Percentiles rank a stretch among this genome's conserved stretches.
Conservation (phyloP, 2,113 vertebrate species). For the Hippocampus mohnikei region DNA sequence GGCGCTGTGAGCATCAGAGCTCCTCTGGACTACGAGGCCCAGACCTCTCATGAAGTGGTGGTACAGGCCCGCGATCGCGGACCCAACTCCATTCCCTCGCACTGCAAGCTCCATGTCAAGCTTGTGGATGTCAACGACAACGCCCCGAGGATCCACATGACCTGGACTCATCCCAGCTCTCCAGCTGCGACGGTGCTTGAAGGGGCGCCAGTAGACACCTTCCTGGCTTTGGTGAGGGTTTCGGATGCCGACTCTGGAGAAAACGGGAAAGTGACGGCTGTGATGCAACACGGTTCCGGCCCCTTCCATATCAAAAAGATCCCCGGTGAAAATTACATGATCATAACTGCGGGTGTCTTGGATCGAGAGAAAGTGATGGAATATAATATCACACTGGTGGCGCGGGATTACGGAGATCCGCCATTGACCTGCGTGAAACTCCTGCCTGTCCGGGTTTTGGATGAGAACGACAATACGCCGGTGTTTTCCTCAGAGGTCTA, state of each 20-base stretch:
- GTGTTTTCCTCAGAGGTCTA: constrained; percentile 77
- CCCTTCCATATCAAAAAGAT: constrained; percentile 83
- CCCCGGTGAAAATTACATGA: constrained; percentile 79
- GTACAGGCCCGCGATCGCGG: constrained; percentile 85
- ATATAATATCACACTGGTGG: constrained; percentile 81
- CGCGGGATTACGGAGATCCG: constrained; percentile 76
- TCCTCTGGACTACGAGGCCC: constrained; percentile 81
- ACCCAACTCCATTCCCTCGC: constrained; percentile 83
- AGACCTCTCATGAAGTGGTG: constrained; percentile 76
- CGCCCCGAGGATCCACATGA: constrained; percentile 78
- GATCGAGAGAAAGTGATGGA: constrained; percentile 81
- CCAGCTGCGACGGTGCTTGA: constrained; percentile 75
- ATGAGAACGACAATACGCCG: constrained; percentile 87
- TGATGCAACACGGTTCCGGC: constrained; percentile 71
- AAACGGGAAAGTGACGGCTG: constrained; percentile 78
- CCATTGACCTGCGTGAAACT: constrained; percentile 71
- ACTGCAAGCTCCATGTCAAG: constrained; percentile 85
- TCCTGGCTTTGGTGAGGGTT: constrained; percentile 82
- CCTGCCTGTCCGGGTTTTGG: constrained; percentile 79
- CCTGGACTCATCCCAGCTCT: constrained; percentile 73
- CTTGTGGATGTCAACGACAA: constrained; percentile 87
- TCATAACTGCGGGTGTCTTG: constrained; percentile 79
- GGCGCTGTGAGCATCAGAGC: constrained; percentile 76
- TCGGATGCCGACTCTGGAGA: constrained; percentile 83
- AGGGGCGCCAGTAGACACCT: constrained; percentile 78